A percentile compares a stretch with the other conserved stretches of the same genome.
Conservation (phyloP, 2,113 vertebrate genomes). For the Bungarus multicinctus region DNA sequence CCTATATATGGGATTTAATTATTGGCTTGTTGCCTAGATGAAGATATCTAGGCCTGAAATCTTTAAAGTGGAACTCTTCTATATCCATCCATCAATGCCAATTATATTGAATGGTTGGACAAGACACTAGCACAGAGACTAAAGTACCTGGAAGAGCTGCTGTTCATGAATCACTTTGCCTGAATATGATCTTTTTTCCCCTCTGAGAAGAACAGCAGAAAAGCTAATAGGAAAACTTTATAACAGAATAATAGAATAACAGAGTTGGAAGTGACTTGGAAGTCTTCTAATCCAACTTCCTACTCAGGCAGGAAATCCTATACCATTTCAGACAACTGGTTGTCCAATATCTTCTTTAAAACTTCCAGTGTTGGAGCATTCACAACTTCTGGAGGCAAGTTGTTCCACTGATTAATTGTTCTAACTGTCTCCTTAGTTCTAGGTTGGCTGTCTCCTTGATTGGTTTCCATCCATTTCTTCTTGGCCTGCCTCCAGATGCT, state of each 20-base stretch:
- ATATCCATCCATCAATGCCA: conserved; percentile 8
- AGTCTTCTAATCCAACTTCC: not conserved
- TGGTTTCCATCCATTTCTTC: not conserved
- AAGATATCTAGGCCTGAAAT: not conserved
- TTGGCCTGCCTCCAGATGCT: not conserved
- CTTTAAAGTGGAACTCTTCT: conserved; percentile 18
- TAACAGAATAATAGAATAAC: not conserved
- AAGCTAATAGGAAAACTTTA: not conserved
- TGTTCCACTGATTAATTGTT: no score
- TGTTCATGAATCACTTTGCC: not conserved
- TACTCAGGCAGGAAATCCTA: no score
- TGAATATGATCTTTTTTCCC: not conserved
- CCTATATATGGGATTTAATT: not conserved
- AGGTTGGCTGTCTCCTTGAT: no score
- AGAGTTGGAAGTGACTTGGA: no score
- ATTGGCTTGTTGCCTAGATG: not conserved
- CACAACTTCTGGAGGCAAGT: no score
- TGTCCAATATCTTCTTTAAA: no score
- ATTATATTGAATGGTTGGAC: conserved; percentile 17
- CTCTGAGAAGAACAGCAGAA: not conserved
- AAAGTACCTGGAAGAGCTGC: not conserved
- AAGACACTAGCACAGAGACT: conserved; percentile 10
- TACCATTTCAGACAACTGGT: no score
- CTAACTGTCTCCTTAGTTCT: no score
- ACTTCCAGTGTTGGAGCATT: no score